These are phyloP conservation scores for Xyrichtys novacula DNA, from an alignment of 2,797 vertebrate species.

Conservation along the genomic window DNA sequence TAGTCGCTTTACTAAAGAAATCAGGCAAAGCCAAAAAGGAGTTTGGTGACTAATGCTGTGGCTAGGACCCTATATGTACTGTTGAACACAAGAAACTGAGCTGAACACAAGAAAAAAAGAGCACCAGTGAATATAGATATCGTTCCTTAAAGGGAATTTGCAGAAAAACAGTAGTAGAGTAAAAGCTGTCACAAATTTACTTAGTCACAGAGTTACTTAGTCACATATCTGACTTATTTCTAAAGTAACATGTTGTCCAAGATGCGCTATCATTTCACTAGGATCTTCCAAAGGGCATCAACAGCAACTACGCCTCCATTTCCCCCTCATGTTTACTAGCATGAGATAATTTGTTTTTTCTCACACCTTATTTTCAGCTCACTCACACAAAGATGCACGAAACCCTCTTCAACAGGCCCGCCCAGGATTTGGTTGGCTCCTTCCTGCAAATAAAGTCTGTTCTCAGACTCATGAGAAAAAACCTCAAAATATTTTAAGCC, in stretches of 20 bases:
- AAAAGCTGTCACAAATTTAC: too few species aligned
- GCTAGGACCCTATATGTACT: too few species aligned
- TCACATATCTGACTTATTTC: neutral
- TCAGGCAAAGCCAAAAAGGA: too few species aligned
- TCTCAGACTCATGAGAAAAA: neutral
- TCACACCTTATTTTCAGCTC: neutral
- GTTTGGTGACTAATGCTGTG: too few species aligned
- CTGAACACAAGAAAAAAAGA: too few species aligned
- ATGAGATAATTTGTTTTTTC: slow-evolving; percentile 14
- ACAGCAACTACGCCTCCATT: slow-evolving; percentile 24
- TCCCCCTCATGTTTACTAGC: neutral
- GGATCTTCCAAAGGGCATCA: slow-evolving; percentile 18
- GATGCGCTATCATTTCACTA: neutral
- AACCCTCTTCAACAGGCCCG: neutral
- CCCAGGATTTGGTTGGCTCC: neutral
- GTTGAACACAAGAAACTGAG: too few species aligned
- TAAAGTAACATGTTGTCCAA: neutral
- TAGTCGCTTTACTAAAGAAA: too few species aligned
- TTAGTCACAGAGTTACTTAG: too few species aligned
- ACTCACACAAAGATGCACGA: neutral
- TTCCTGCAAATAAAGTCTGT: neutral
- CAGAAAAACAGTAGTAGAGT: too few species aligned
- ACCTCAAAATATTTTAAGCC: too few species aligned
- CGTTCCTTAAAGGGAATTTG: too few species aligned
- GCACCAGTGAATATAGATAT: too few species aligned